phyloP scores from a whole-genome alignment of 2,113 vertebrate genomes.

The Strix uralensis region DNA sequence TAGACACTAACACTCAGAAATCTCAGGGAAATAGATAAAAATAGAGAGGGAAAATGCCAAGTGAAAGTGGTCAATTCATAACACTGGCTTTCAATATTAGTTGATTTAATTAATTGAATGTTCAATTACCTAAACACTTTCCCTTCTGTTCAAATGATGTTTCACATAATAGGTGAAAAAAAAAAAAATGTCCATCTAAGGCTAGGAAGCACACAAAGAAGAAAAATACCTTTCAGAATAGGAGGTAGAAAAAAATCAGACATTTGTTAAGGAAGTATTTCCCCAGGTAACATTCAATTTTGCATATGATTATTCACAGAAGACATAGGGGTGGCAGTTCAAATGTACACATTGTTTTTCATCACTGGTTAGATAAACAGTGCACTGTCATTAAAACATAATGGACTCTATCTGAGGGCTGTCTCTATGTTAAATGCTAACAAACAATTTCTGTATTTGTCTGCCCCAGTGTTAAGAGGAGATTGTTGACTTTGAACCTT shows the following conservation, averaged over 20 bases:
- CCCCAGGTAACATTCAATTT: neutral
- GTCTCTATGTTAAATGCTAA: neutral
- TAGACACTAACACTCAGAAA: conserved; percentile 1
- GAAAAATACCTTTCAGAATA: neutral
- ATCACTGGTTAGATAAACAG: neutral
- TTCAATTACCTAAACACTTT: neutral
- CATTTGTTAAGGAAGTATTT: neutral
- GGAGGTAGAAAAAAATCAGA: neutral
- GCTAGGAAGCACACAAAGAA: neutral
- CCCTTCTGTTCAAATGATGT: neutral
- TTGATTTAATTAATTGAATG: conserved; percentile 35
- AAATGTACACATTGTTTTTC: neutral
- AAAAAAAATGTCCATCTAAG: neutral
- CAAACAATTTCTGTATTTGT: neutral
- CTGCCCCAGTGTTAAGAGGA: neutral
- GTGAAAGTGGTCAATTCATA: neutral
- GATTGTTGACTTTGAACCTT: neutral
- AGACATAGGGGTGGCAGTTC: neutral
- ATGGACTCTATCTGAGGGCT: neutral
- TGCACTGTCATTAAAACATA: neutral
- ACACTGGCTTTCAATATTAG: neutral
- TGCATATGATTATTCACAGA: neutral
- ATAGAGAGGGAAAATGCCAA: neutral
- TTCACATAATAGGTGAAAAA: neutral
- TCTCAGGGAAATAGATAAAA: neutral